Evolutionary conservation across 2,113 vertebrate species (phyloP).

Genomic region (Zosterops borbonicus): DNA sequence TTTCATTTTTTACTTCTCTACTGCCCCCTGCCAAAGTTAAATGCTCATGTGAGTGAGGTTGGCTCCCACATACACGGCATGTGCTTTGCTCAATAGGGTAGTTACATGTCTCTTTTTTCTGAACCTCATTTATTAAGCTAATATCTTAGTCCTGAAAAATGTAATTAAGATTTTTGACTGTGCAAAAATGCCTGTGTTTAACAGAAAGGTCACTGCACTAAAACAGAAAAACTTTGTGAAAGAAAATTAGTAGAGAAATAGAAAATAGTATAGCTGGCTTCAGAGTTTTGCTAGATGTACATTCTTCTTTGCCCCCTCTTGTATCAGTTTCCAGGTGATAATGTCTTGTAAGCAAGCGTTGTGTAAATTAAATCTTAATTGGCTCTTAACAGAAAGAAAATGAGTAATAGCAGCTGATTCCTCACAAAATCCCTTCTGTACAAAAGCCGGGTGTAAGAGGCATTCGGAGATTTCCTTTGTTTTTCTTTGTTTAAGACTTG

Average conservation of each 20-base stretch:
- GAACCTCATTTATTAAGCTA: background rate
- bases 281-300: background rate
- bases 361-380: background rate
- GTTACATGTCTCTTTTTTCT: background rate
- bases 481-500: background rate
- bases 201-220: background rate
- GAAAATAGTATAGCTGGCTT: background rate
- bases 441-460: background rate
- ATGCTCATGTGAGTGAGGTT: background rate
- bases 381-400: background rate
- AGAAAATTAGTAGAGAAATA: background rate
- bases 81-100: background rate
- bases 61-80: background rate
- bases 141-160: background rate
- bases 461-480: background rate
- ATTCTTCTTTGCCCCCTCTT: background rate
- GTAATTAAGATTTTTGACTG: background rate
- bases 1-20: background rate
- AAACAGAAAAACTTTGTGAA: background rate
- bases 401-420: background rate
- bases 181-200: background rate
- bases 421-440: background rate
- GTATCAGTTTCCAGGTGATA: background rate
- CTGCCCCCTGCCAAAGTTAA: background rate
- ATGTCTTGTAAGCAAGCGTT: background rate